phyloP scores from a whole-genome alignment of 2,797 vertebrate species.

The Champsocephalus gunnari region DNA sequence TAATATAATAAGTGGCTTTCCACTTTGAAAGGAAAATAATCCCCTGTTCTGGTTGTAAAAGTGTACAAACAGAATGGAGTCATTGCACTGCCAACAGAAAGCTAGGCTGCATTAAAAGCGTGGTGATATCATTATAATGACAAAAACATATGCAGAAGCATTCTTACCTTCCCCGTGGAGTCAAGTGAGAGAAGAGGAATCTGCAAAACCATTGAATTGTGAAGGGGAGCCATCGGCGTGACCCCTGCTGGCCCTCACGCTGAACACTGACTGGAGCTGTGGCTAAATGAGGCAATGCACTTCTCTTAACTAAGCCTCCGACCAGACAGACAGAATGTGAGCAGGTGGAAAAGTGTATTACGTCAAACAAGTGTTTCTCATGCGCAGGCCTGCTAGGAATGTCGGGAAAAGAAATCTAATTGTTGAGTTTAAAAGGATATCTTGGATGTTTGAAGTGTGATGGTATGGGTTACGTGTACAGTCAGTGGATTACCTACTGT shows the following conservation, averaged over 20 bases:
- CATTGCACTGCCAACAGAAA: conserved; percentile 6
- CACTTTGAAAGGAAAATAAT: neutral
- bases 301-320: conserved; percentile 2
- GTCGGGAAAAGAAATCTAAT: too few relatives aligned
- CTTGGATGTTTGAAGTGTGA: too few relatives aligned
- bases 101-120: conserved; percentile 30
- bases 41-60: neutral
- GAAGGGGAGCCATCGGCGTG: conserved; percentile 17
- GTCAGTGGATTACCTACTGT: too few relatives aligned
- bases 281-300: neutral
- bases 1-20: neutral
- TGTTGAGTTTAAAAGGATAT: too few relatives aligned
- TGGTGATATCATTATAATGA: conserved; percentile 46
- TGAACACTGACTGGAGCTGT: neutral
- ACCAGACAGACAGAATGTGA: conserved; percentile 10
- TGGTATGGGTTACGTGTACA: too few relatives aligned
- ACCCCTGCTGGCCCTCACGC: neutral
- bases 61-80: neutral
- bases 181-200: conserved; percentile 36
- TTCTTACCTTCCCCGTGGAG: conserved; percentile 40
- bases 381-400: neutral
- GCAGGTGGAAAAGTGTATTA: conserved; percentile 30
- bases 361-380: conserved; percentile 23
- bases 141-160: conserved; percentile 57
- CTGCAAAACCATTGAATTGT: conserved; percentile 48